Percentiles rank a stretch among this genome's conserved stretches.
Evolutionary conservation across 2,888 invertebrate genomes (phyloP).

Genomic region (Drosophila niveifrons): DNA sequence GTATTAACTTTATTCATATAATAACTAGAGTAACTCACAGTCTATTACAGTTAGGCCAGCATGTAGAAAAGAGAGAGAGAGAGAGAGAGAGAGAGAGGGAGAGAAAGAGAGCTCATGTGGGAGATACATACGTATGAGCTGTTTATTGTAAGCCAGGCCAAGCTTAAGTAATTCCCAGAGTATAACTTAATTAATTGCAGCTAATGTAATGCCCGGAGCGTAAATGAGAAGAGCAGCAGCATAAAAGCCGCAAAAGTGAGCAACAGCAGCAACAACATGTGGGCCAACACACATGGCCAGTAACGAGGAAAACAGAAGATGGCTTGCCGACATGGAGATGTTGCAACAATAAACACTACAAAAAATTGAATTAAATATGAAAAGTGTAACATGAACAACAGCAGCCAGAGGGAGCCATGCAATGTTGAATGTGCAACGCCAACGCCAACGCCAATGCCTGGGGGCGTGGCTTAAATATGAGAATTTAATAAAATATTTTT

Average conservation of each 20-base stretch:
- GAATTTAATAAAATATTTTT: constrained; percentile 78
- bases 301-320: constrained; percentile 17
- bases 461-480: constrained; percentile 45
- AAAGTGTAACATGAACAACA: constrained; percentile 50
- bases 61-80: too few species aligned
- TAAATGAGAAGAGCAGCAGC: constrained; percentile 26
- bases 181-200: constrained; percentile 78
- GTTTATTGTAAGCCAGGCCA: constrained; percentile 65
- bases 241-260: constrained; percentile 56
- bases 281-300: constrained; percentile 18
- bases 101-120: constrained; percentile 47
- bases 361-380: constrained; percentile 67
- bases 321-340: constrained; percentile 36
- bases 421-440: not conserved
- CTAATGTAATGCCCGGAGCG: constrained; percentile 67
- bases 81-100: not conserved
- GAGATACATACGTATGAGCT: constrained; percentile 65
- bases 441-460: not conserved
- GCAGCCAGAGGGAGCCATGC: constrained; percentile 6
- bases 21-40: not conserved
- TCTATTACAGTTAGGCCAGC: not conserved
- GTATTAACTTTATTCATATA: too few species aligned
- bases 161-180: constrained; percentile 69
- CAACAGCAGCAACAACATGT: constrained; percentile 23
- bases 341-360: constrained; percentile 38